Evolutionary conservation across 2,888 invertebrate genomes (phyloP), one percentile per base, ranked within the genome.

Genomic region (Protonemura montana): DNA sequence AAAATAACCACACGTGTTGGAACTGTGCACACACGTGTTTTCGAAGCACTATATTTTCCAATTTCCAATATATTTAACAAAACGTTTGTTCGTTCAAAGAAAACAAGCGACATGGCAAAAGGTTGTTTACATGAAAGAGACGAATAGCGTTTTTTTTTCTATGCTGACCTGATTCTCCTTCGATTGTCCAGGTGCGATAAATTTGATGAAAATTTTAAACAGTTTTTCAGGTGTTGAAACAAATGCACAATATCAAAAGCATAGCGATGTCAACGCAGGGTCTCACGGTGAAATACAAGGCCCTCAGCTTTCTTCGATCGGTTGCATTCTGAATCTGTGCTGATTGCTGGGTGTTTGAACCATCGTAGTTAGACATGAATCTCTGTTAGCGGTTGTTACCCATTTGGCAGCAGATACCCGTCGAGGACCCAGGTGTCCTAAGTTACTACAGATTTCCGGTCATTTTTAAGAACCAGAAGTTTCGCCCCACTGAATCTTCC

Each of bases 21-120:
- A 59, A 59, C 59, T 13, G 1, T 13, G 13, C 59, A 59, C 59
- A 59, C 13, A 59, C 13, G 10, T 35, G 13, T 21, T 7, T 21
- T 10, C 59, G 59, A 59, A 59, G 59, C 59, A 59, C 59, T 59
- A 59, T 59, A 59, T 59, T 59, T 59, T 59, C 59, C 59, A 59
- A 59, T 59, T 59, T 59, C 59, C 59, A 59, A 59, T 59, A 59
- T 59, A 59, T 59, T 59, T 59, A 59, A 10, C 7, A 59, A 35
- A 59, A 59, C 59, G 59, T 59, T 59, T 59, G 59, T 59, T 59
- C 59, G 16, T 59, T 13, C 59, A 59, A 59, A 59, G 59, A 59
- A 59, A 59, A 59, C 59, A 59, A 59, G 59, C 59, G 59, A 59
- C 59, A 59, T 59, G 59, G 59, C 7, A 59, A 59, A 59, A 21